A percentile compares a stretch with the other conserved stretches of the same genome.
These are phyloP conservation scores for Heterotilapia buettikoferi DNA, from an alignment of 2,113 vertebrate species.

Conservation along the genomic window DNA sequence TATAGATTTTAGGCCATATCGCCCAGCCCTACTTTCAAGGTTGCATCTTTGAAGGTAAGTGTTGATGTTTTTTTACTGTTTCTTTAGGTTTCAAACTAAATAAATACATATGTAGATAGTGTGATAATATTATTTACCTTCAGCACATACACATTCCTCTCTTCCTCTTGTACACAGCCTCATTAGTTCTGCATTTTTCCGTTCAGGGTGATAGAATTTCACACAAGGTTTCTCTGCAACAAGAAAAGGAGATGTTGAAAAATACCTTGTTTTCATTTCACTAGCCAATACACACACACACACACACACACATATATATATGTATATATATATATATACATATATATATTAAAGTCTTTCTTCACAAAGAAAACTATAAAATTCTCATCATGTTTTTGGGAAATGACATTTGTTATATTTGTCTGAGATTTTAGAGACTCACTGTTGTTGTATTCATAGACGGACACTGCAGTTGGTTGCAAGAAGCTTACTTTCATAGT, in stretches of 20 bases:
- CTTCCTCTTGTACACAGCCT: constrained; percentile 43
- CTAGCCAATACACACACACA: no score
- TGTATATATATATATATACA: not conserved
- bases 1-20: no score
- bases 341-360: not conserved
- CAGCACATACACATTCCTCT: constrained; percentile 53
- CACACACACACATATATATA: not conserved
- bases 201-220: constrained; percentile 65
- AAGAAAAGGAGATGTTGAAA: not conserved
- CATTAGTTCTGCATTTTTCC: constrained; percentile 12
- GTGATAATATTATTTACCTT: constrained; percentile 32
- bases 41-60: not conserved
- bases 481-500: constrained; percentile 56
- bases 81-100: not conserved
- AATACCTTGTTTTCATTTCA: not conserved
- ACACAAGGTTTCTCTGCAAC: constrained; percentile 56
- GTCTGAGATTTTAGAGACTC: not conserved
- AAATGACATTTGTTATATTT: not conserved
- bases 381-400: not conserved
- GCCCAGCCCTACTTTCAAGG: no score
- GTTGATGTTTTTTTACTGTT: not conserved
- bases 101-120: not conserved
- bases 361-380: not conserved
- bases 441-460: constrained; percentile 77
- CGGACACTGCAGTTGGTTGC: constrained; percentile 71